A percentile compares a stretch with the other conserved stretches of the same genome.
phyloP scores from a whole-genome alignment of 2,797 vertebrate species.

The Gymnodraco acuticeps region DNA sequence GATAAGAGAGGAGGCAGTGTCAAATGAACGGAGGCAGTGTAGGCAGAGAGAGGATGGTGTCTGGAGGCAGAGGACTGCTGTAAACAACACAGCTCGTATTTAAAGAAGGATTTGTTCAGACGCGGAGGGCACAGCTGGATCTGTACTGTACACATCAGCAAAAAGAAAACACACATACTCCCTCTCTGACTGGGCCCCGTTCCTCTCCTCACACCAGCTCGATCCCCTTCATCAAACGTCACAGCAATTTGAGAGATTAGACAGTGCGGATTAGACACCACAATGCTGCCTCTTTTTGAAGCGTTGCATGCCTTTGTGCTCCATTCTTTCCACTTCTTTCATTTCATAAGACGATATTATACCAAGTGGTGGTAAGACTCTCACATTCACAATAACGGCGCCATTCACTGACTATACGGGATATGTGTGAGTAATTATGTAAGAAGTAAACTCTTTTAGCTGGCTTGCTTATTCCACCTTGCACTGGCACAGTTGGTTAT shows the following conservation, averaged over 20 bases:
- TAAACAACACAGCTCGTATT: slow-evolving; percentile 74
- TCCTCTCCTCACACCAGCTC: slow-evolving; percentile 61
- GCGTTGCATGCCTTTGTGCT: slow-evolving; percentile 73
- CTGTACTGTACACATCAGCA: slow-evolving; percentile 65
- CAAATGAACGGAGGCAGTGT: slow-evolving; percentile 60
- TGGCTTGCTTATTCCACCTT: slow-evolving; percentile 65
- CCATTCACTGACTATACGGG: slow-evolving; percentile 60
- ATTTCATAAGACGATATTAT: slow-evolving; percentile 78
- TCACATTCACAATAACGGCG: slow-evolving; percentile 65
- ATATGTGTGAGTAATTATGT: slow-evolving; percentile 74
- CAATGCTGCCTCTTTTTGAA: slow-evolving; percentile 73
- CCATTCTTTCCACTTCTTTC: slow-evolving; percentile 75
- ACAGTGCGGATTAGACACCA: slow-evolving; percentile 75
- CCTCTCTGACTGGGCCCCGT: slow-evolving; percentile 49
- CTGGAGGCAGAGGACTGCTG: slow-evolving; percentile 65
- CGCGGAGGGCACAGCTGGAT: slow-evolving; percentile 65
- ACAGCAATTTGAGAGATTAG: slow-evolving; percentile 84
- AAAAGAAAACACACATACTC: slow-evolving; percentile 31
- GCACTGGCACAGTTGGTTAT: slow-evolving; percentile 64
- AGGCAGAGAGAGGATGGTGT: slow-evolving; percentile 60
- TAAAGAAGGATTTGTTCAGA: slow-evolving; percentile 77
- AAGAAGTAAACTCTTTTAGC: slow-evolving; percentile 75
- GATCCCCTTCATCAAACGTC: slow-evolving; percentile 76
- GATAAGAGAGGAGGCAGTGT: slow-evolving; percentile 76
- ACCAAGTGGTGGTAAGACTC: slow-evolving; percentile 74